phyloP scores from a whole-genome alignment of 2,113 vertebrate species.

The Globicephala melas region DNA sequence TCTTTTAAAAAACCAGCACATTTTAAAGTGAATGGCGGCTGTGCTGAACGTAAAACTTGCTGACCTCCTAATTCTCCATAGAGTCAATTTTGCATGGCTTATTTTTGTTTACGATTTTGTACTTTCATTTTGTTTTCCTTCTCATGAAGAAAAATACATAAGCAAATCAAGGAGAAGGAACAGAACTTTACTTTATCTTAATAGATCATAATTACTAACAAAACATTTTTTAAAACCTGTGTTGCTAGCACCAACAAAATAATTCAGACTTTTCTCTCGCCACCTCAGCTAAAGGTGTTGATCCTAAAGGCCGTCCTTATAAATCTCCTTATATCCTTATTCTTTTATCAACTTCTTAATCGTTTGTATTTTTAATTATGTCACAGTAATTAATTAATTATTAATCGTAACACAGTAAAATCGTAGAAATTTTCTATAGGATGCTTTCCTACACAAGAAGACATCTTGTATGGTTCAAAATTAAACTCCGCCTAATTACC shows the following conservation, averaged over 20 bases:
- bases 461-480: not conserved
- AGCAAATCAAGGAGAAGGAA: conserved; percentile 1
- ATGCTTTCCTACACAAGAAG: not conserved
- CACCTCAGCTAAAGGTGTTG: not conserved
- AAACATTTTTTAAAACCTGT: not conserved
- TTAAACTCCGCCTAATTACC: not conserved
- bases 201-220: not conserved
- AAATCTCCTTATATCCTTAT: not conserved
- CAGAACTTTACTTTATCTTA: not conserved
- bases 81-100: not conserved
- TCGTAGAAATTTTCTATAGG: not conserved
- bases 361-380: not conserved
- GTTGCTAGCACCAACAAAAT: not conserved
- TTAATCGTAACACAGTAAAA: not conserved
- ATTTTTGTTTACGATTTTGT: not conserved
- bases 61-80: not conserved
- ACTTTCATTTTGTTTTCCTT: not conserved
- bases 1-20: not conserved
- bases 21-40: not conserved
- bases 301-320: not conserved
- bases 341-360: not conserved
- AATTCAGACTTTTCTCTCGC: not conserved
- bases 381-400: not conserved
- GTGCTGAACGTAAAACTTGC: not conserved
- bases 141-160: not conserved